Conservation (phyloP, 35 echinoderm and acorn worm species). For the Diadema setosum region DNA sequence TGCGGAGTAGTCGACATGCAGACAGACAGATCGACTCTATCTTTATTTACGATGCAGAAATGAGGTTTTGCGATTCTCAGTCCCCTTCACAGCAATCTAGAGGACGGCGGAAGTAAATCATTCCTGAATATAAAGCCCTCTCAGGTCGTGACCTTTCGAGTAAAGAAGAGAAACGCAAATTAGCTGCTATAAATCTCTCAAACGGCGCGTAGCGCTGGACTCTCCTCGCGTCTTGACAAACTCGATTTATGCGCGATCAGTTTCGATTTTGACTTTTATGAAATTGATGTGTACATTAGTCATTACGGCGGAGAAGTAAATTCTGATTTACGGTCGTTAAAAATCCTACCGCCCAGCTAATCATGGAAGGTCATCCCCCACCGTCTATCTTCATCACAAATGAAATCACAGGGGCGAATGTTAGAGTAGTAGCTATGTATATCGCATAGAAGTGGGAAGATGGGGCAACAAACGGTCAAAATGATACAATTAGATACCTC, state of each 20-base stretch:
- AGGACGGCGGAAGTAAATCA: not conserved
- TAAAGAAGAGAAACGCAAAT: not conserved
- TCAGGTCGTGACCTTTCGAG: not conserved
- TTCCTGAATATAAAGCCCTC: not conserved
- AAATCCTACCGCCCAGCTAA: no score
- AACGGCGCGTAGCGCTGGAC: not conserved
- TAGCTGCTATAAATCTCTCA: not conserved
- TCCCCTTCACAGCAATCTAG: not conserved
- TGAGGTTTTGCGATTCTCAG: not conserved
- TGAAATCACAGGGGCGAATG: no score
- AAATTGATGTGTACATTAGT: not conserved
- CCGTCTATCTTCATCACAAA: no score
- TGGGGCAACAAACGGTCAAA: no score
- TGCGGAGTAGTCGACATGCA: no score
- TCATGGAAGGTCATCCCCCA: no score
- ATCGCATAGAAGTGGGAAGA: no score
- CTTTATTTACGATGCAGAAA: not conserved
- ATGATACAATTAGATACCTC: no score
- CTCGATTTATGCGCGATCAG: constrained; percentile 3
- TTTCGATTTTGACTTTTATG: constrained; percentile 14
- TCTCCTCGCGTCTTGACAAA: not conserved
- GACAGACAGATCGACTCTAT: no score
- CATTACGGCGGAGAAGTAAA: not conserved
- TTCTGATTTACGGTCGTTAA: no score
- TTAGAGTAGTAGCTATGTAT: no score